phyloP scores from a whole-genome alignment of 2,113 vertebrate species.

The Plecotus auritus region DNA sequence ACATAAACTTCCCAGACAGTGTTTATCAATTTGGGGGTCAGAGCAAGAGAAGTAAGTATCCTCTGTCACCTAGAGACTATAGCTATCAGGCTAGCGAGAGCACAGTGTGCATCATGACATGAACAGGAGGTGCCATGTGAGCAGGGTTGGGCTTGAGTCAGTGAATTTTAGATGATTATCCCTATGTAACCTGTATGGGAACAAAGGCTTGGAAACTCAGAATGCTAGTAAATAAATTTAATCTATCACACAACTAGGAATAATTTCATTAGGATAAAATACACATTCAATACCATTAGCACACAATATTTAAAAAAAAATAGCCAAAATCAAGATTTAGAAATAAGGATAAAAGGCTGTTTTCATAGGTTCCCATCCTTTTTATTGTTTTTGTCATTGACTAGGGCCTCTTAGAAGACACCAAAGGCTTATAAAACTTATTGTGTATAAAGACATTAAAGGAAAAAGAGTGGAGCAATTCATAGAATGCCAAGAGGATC shows the following conservation, averaged over 20 bases:
- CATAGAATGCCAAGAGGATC: not conserved
- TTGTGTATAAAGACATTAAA: not conserved
- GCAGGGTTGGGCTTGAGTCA: not conserved
- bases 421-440: not conserved
- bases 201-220: not conserved
- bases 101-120: not conserved
- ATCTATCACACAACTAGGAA: not conserved
- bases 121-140: not conserved
- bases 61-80: not conserved
- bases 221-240: not conserved
- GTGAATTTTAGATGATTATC: not conserved
- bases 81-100: not conserved
- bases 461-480: not conserved
- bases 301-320: conserved; percentile 3
- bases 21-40: not conserved
- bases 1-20: not conserved
- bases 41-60: not conserved
- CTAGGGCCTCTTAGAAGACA: not conserved
- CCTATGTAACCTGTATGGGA: not conserved
- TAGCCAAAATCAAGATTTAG: not conserved
- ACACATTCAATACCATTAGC: not conserved
- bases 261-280: not conserved
- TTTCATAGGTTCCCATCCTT: not conserved
- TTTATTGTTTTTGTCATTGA: not conserved
- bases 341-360: not conserved